Evolutionary conservation across 2,113 vertebrate genomes (phyloP).

Genomic region (Chaetodon auriga): DNA sequence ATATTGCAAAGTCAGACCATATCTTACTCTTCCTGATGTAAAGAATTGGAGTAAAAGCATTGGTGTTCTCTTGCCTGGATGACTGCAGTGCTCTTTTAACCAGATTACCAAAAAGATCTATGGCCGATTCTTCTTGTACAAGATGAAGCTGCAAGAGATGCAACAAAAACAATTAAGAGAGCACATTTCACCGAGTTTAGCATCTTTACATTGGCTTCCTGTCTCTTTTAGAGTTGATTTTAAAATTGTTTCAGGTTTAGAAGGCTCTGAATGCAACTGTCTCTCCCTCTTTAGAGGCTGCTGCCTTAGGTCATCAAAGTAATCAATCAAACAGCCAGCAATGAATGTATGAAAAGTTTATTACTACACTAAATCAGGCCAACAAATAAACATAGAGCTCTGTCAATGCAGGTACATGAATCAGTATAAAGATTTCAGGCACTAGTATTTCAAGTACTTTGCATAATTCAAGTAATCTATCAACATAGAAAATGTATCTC

Average conservation of each 20-base stretch:
- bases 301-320: neutral
- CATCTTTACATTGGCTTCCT: neutral
- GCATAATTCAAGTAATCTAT: neutral
- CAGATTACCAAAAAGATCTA: neutral
- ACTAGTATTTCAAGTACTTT: neutral
- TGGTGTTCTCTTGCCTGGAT: neutral
- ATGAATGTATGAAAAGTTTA: too few relatives aligned
- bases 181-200: neutral
- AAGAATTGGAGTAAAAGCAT: neutral
- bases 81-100: too few relatives aligned
- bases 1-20: neutral
- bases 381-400: too few relatives aligned
- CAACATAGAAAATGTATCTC: neutral
- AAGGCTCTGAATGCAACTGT: neutral
- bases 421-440: too few relatives aligned
- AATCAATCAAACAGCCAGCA: too few relatives aligned
- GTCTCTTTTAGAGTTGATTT: neutral
- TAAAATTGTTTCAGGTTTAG: neutral
- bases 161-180: neutral
- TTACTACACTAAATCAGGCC: too few relatives aligned
- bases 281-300: neutral
- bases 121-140: neutral
- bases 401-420: too few relatives aligned
- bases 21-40: neutral
- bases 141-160: neutral